These are phyloP conservation scores for Ovis canadensis DNA, from an alignment of 2,113 vertebrate species.

Conservation along the genomic window DNA sequence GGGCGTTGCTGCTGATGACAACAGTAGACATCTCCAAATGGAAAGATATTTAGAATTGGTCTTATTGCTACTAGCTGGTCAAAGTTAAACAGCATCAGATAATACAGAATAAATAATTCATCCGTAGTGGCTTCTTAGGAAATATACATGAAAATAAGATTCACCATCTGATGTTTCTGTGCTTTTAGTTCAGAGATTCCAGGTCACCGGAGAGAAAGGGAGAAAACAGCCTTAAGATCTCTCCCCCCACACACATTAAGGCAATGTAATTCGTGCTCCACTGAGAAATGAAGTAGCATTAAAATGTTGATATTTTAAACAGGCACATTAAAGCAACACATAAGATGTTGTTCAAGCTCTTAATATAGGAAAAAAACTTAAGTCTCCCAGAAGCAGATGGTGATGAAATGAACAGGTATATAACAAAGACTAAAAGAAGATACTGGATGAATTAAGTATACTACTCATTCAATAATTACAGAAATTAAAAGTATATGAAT, in stretches of 20 bases:
- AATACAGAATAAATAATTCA: background rate
- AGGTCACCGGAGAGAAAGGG: background rate
- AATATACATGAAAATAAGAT: background rate
- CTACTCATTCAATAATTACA: background rate
- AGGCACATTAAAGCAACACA: background rate
- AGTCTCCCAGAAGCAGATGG: background rate
- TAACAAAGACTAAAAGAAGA: background rate
- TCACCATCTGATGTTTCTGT: background rate
- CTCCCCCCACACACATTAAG: background rate
- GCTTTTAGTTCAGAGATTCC: background rate
- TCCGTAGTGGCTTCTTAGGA: background rate
- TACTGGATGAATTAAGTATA: background rate
- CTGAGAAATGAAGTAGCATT: background rate
- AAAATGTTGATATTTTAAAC: background rate
- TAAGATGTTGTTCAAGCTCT: background rate
- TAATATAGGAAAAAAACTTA: background rate
- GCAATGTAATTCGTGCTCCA: background rate
- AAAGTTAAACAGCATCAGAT: background rate
- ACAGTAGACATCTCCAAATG: background rate
- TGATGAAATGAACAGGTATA: background rate
- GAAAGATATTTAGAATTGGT: background rate
- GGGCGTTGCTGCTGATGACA: background rate
- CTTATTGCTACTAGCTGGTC: background rate
- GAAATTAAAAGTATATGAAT: background rate
- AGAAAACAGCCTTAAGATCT: background rate